Percentiles rank a stretch among this genome's conserved stretches.
phyloP scores from a whole-genome alignment of 2,113 vertebrate genomes.

The Osmerus mordax region DNA sequence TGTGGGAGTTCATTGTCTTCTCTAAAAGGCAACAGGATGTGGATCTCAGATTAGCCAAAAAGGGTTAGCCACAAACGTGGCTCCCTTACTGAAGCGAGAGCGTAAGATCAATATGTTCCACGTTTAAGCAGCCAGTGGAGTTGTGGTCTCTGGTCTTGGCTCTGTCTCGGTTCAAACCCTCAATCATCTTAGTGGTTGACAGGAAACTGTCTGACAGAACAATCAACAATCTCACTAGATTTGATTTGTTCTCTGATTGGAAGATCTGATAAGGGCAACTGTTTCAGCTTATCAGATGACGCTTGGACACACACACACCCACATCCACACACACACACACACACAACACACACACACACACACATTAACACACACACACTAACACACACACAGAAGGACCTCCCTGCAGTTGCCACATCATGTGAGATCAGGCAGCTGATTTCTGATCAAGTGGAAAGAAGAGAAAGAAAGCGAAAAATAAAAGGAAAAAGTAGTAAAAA shows the following conservation, averaged over 20 bases:
- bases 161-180: background rate
- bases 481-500: background rate
- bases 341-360: background rate
- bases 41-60: too few species aligned
- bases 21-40: too few species aligned
- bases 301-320: conserved; percentile 9
- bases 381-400: background rate
- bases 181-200: background rate
- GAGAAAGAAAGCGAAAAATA: conserved; percentile 9
- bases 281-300: conserved; percentile 2
- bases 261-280: conserved; percentile 3
- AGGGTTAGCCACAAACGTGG: too few species aligned
- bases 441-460: conserved; percentile 25
- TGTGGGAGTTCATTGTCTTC: too few species aligned
- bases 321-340: conserved; percentile 5
- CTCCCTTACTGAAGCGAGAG: background rate
- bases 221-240: conserved; percentile 16
- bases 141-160: background rate
- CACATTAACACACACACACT: background rate
- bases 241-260: background rate
- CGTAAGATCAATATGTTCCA: background rate
- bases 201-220: conserved; percentile 23
- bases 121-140: background rate
- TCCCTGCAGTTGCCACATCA: conserved; percentile 12
- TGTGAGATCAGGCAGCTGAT: conserved; percentile 25